Base-by-base conservation (phyloP, 1,140 invertebrate species). In the Dendrolimus punctatus region DNA sequence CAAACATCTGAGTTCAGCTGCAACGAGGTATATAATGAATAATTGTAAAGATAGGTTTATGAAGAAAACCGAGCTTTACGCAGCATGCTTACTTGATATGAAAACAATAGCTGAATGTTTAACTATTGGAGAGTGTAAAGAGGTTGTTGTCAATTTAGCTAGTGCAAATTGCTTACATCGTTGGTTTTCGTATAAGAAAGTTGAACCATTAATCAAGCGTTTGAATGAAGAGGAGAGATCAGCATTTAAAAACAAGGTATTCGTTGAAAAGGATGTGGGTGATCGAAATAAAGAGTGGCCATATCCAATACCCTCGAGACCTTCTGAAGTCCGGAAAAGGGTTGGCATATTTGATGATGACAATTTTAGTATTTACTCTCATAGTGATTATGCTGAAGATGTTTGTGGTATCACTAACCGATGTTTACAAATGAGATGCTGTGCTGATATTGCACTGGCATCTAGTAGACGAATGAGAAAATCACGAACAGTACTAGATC, bases 181-280 rank as follows among this genome's bases (percentile, higher is more conserved):
- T 38, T 57, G 59, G 59, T 65, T 65, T 23, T 38, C 51, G 1
- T 65, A 65, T 39, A 52, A 61, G 47, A 47, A 46, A 4, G 53
- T 57, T 10, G 63, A 65, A 40, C 56, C 58, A 6, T 41, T 65
- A 6, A 53, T 61, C 2, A 61, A 56, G 51, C 37, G 53, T 6
- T 8, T 65, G 0, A 45, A 40, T 41, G 40, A 46, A n/a, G 40
- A 65, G 4, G 54, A 58, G 47, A 60, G 55, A 55, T 42, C 45
- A 4, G 42, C 49, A 2, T 60, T 64, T n/a, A 58, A 58, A 46
- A 65, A 65, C 10, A 39, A 8, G 6, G 54, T 61, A n/a, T 61
- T 65, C 51, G 51, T 61, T 7, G 56, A 61, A 5, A 58, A 65
- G 39, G 36, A 40, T 37, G 7, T 57, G 6, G 53, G 59, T 6